Percentiles rank a stretch among this genome's conserved stretches.
Evolutionary conservation across 2,888 invertebrate genomes (phyloP).

Genomic region (Tethea ocularis): DNA sequence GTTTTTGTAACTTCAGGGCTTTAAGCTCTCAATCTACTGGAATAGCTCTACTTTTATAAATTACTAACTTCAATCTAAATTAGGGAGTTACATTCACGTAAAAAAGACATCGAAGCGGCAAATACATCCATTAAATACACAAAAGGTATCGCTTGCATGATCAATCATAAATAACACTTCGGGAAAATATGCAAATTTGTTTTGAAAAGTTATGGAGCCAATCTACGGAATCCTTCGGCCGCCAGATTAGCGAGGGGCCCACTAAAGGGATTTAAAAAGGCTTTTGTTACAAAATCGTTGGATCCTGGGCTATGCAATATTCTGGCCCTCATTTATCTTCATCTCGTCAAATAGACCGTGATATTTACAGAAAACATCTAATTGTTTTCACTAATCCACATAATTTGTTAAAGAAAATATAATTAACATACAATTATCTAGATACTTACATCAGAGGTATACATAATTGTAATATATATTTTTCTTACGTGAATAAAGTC

Average conservation of each 20-base stretch:
- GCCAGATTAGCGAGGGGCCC: conserved; percentile 47
- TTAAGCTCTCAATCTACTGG: too few species aligned
- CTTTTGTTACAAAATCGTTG: conserved; percentile 50
- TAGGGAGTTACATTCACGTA: too few species aligned
- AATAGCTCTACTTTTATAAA: too few species aligned
- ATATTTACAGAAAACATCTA: conserved; percentile 36
- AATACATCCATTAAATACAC: conserved; percentile 17
- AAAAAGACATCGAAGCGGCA: neutral
- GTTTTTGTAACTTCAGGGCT: conserved; percentile 10
- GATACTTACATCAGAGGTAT: too few species aligned
- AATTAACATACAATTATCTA: too few species aligned
- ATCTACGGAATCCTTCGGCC: conserved; percentile 53
- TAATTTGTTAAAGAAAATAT: conserved; percentile 14
- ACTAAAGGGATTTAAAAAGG: conserved; percentile 55
- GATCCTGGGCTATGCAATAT: conserved; percentile 37
- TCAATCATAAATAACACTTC: conserved; percentile 47
- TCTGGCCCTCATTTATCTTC: conserved; percentile 49
- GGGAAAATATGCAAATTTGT: conserved; percentile 69
- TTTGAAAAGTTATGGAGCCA: conserved; percentile 65
- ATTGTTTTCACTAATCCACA: conserved; percentile 31
- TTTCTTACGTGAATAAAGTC: neutral
- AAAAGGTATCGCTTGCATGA: conserved; percentile 27
- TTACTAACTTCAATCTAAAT: too few species aligned
- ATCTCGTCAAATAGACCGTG: conserved; percentile 43
- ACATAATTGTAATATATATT: neutral